phyloP scores from a whole-genome alignment of 2,797 vertebrate genomes.

The Meda fulgida region DNA sequence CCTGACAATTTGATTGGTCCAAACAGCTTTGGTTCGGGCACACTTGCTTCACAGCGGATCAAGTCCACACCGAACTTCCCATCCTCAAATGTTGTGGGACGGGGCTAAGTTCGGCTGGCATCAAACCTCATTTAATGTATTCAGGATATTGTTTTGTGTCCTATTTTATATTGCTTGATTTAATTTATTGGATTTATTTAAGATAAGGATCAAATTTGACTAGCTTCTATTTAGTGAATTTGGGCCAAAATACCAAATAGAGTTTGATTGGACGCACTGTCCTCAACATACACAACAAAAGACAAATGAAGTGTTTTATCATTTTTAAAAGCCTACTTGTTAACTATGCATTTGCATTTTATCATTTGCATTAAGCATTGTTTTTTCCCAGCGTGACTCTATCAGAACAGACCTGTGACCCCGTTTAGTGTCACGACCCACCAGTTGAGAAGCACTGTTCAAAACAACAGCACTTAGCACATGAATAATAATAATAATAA shows the following conservation, averaged over 20 bases:
- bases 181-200: neutral
- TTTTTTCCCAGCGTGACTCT: neutral
- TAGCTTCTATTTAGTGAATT: neutral
- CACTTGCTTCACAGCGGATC: no score
- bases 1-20: no score
- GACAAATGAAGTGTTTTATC: neutral
- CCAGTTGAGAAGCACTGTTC: neutral
- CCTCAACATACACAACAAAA: neutral
- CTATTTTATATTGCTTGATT: neutral
- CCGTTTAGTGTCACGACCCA: neutral
- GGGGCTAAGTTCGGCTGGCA: no score
- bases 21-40: no score
- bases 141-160: neutral
- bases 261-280: neutral
- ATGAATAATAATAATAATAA: neutral
- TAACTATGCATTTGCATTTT: neutral
- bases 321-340: constrained; percentile 13
- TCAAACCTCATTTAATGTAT: neutral
- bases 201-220: neutral
- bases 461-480: neutral
- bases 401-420: neutral
- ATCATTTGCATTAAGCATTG: neutral
- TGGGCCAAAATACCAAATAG: neutral
- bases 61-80: no score
- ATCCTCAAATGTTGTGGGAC: no score